Conservation (phyloP, 1,140 invertebrate genomes). For the Hycleus cichorii region DNA sequence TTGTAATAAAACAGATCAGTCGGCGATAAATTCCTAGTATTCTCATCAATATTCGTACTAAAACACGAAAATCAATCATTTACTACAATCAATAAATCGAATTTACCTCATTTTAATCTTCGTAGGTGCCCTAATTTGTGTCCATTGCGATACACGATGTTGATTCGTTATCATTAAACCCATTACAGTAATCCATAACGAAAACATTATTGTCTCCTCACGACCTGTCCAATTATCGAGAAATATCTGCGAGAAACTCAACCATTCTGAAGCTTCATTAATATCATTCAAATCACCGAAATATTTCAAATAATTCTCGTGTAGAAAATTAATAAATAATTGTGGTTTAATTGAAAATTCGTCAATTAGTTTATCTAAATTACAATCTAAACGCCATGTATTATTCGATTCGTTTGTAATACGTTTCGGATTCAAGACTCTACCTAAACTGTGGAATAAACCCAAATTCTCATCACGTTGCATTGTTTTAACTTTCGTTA, state of each 20-base stretch:
- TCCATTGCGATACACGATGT: slow-evolving; percentile 59
- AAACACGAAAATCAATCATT: slow-evolving; percentile 7
- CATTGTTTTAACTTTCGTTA: slow-evolving; percentile 44
- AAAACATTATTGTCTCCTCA: slow-evolving; percentile 43
- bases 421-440: slow-evolving; percentile 70
- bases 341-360: slow-evolving; percentile 55
- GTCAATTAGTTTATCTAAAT: slow-evolving; percentile 56
- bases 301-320: slow-evolving; percentile 67
- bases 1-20: slow-evolving; percentile 30
- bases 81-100: background rate
- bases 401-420: slow-evolving; percentile 6
- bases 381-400: slow-evolving; percentile 47
- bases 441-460: slow-evolving; percentile 65
- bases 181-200: slow-evolving; percentile 52
- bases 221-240: slow-evolving; percentile 60
- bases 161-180: slow-evolving; percentile 64
- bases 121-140: slow-evolving; percentile 57
- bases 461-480: slow-evolving; percentile 59
- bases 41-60: slow-evolving; percentile 2
- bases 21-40: slow-evolving; percentile 4
- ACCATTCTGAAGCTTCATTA: slow-evolving; percentile 46
- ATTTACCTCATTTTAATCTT: slow-evolving; percentile 25
- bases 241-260: slow-evolving; percentile 56
- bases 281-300: slow-evolving; percentile 53
- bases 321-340: slow-evolving; percentile 58